Conservation (phyloP, 2,113 vertebrate species). For the Podarcis cretensis region DNA sequence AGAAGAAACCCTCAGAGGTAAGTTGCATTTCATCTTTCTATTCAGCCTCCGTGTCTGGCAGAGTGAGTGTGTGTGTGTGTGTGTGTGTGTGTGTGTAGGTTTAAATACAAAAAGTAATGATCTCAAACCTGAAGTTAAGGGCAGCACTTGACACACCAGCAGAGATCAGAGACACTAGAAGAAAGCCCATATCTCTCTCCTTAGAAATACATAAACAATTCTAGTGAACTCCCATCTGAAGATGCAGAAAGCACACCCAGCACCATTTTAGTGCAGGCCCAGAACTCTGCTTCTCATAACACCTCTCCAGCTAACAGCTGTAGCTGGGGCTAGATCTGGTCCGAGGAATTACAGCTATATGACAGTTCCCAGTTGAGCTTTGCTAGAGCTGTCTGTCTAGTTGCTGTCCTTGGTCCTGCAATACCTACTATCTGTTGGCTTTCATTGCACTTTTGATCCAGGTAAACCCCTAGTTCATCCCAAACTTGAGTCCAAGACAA, state of each 20-base stretch:
- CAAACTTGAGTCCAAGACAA: not conserved
- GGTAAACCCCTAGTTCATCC: not conserved
- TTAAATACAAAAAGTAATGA: accelerated
- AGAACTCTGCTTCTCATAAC: not conserved
- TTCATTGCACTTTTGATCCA: not conserved
- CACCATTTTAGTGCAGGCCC: not conserved
- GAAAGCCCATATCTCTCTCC: not conserved
- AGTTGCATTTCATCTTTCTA: slow-evolving; percentile 15
- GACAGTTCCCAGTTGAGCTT: not conserved
- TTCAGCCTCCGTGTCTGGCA: not conserved
- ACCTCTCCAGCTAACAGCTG: not conserved
- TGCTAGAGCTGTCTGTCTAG: not conserved
- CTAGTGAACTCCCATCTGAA: not conserved
- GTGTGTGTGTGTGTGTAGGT: not conserved
- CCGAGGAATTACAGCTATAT: not conserved
- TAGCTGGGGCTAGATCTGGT: not conserved
- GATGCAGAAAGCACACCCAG: not conserved
- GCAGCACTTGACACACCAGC: not conserved
- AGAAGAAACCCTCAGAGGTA: slow-evolving; percentile 97
- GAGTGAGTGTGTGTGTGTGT: no score
- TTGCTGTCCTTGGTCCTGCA: slow-evolving; percentile 12
- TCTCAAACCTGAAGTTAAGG: accelerated
- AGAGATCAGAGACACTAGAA: not conserved
- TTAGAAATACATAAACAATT: not conserved
- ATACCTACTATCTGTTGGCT: not conserved